These are phyloP conservation scores for Mythimna vitellina DNA, from an alignment of 2,888 invertebrate genomes.

Conservation along the genomic window DNA sequence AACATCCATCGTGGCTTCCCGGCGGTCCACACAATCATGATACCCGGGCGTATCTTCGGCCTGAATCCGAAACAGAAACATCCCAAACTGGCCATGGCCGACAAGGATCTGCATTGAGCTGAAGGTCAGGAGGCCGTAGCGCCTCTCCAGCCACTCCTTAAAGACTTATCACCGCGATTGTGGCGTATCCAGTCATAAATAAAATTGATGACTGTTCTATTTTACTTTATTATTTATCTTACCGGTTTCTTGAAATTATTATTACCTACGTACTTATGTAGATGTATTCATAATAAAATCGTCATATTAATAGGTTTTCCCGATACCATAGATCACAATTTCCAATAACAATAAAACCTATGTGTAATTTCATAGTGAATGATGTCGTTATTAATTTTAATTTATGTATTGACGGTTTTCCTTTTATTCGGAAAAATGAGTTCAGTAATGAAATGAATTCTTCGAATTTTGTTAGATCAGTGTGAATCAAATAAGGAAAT, in stretches of 20 bases:
- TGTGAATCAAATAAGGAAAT: slow-evolving; percentile 53
- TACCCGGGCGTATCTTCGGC: no score
- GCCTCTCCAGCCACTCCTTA: no score
- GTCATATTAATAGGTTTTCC: slow-evolving; percentile 42
- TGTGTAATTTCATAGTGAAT: slow-evolving; percentile 24
- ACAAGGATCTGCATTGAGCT: no score
- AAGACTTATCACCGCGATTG: neutral
- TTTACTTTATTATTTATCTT: neutral
- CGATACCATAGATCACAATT: slow-evolving; percentile 21
- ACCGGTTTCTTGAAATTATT: slow-evolving; percentile 19
- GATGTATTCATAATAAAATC: slow-evolving; percentile 30
- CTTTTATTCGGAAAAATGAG: slow-evolving; percentile 52
- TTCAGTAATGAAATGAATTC: slow-evolving; percentile 45
- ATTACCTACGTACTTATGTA: neutral
- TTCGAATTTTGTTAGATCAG: slow-evolving; percentile 29
- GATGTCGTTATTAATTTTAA: slow-evolving; percentile 43
- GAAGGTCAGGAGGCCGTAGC: no score
- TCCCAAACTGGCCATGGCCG: no score
- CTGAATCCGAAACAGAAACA: no score
- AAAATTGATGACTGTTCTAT: neutral
- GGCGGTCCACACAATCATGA: no score
- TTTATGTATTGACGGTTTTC: slow-evolving; percentile 58
- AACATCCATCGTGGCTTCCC: no score
- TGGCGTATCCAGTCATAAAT: no score
- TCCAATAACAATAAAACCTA: slow-evolving; percentile 12